Conservation (phyloP, 2,113 vertebrate species). For the Seriola aureovittata region DNA sequence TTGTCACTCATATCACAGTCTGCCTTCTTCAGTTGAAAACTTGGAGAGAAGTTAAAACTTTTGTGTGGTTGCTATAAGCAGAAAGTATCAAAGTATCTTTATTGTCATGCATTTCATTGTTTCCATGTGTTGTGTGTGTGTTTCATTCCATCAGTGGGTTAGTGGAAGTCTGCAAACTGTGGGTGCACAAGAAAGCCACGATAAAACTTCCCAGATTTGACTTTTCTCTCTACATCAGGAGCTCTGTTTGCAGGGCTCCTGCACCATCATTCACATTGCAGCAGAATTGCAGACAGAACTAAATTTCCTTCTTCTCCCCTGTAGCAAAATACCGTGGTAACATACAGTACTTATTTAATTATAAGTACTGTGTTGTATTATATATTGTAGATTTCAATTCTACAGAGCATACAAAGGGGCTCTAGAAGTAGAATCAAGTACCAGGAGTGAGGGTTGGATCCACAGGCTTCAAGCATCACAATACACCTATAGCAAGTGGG, state of each 20-base stretch:
- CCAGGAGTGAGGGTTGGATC: background rate
- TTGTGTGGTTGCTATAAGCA: slow-evolving; percentile 24
- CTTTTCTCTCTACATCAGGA: slow-evolving; percentile 20
- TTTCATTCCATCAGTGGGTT: slow-evolving; percentile 50
- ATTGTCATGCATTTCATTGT: slow-evolving; percentile 32
- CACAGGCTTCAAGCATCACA: background rate
- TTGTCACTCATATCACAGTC: slow-evolving; percentile 14
- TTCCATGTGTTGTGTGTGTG: slow-evolving; percentile 30
- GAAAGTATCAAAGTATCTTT: slow-evolving; percentile 3
- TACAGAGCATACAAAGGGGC: background rate
- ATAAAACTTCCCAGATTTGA: slow-evolving; percentile 32
- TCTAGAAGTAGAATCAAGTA: background rate
- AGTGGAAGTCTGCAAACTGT: slow-evolving; percentile 37
- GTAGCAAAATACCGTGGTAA: background rate
- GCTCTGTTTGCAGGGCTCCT: slow-evolving; percentile 19
- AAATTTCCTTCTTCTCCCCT: background rate
- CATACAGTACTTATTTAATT: background rate
- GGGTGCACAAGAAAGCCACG: slow-evolving; percentile 47
- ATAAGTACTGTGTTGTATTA: background rate
- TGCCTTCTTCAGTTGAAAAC: slow-evolving; percentile 38
- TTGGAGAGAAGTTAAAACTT: slow-evolving; percentile 34
- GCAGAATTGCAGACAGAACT: background rate
- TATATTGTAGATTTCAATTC: background rate
- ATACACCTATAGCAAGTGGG: background rate
- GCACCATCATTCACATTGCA: background rate